Evolutionary conservation across 2,797 vertebrate species (phyloP), one percentile per base, ranked within the genome.

Genomic region (Taenioides sp.): DNA sequence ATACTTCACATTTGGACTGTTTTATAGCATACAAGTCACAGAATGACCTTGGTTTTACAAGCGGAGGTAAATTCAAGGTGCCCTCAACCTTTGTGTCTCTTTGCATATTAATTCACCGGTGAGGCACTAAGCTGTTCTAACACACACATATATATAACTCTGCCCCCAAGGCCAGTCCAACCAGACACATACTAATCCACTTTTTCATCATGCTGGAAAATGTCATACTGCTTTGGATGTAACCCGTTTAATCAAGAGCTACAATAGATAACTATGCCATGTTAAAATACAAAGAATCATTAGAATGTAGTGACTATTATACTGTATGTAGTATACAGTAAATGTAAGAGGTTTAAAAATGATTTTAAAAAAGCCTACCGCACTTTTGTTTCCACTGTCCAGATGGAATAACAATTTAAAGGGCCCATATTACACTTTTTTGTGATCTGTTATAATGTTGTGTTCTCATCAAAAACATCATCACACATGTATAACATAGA

Each of bases 21-120:
- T 88, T 85, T 83, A 84, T 80, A 70, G 54, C 73, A 7, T 18
- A n/a, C 58, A 43, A 49, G 71, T 72, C 84, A 59, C 65, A 70
- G 71, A 74, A 76, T 81, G 74, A 87, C 81, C 86, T 86, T 83
- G 76, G 60, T 76, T 84, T 78, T 12, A 57, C 65, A 75, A 27
- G 70, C 68, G 69, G 73, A 79, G 69, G 75, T 86, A 76, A 85
- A 82, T 71, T 71, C 63, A 84, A 81, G 66, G 71, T 83, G 72
- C 58, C 49, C 59, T 75, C 75, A 69, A 77, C 73, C 73, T 88
- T 80, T 81, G 75, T 76, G 67, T 71, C 67, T 74, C 62, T 67
- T 75, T 77, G 65, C 43, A 73, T 66, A 70, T 77, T 55, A 78
- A 55, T 66, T 70, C 22, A 34, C n/a, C 37, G 16, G 40, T 65